These are phyloP conservation scores for Aleiodes leptofemur DNA, from an alignment of 2,888 invertebrate genomes.

Conservation along the genomic window DNA sequence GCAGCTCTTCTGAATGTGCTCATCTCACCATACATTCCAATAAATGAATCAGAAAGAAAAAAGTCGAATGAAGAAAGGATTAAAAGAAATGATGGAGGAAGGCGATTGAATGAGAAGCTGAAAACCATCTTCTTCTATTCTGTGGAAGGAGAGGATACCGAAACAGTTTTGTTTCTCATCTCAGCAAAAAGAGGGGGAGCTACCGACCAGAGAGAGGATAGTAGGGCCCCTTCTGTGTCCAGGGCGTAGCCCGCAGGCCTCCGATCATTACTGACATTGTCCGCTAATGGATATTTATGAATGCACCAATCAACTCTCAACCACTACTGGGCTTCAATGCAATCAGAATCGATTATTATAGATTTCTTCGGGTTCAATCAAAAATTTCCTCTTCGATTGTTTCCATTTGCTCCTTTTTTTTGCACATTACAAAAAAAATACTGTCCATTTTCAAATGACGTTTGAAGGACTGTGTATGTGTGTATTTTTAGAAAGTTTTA, in stretches of 20 bases:
- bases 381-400: slow-evolving; percentile 23
- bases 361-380: slow-evolving; percentile 59
- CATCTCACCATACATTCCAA: slow-evolving; percentile 47
- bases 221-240: slow-evolving; percentile 56
- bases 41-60: slow-evolving; percentile 41
- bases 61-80: slow-evolving; percentile 49
- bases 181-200: slow-evolving; percentile 58
- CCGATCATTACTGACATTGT: slow-evolving; percentile 75
- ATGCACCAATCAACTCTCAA: slow-evolving; percentile 73
- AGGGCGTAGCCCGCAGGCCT: slow-evolving; percentile 71
- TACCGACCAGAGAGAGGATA: slow-evolving; percentile 53
- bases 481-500: not conserved
- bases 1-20: not conserved
- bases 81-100: slow-evolving; percentile 35
- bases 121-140: slow-evolving; percentile 22
- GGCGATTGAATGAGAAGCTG: slow-evolving; percentile 46
- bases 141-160: slow-evolving; percentile 47
- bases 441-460: too few species aligned
- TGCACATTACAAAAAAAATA: too few species aligned
- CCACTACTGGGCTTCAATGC: slow-evolving; percentile 75
- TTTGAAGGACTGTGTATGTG: too few species aligned
- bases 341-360: slow-evolving; percentile 75
- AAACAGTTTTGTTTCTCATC: slow-evolving; percentile 66
- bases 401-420: not conserved
- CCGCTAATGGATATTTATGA: slow-evolving; percentile 75